phyloP scores from a whole-genome alignment of 2,888 invertebrate genomes.

The Polia nebulosa region DNA sequence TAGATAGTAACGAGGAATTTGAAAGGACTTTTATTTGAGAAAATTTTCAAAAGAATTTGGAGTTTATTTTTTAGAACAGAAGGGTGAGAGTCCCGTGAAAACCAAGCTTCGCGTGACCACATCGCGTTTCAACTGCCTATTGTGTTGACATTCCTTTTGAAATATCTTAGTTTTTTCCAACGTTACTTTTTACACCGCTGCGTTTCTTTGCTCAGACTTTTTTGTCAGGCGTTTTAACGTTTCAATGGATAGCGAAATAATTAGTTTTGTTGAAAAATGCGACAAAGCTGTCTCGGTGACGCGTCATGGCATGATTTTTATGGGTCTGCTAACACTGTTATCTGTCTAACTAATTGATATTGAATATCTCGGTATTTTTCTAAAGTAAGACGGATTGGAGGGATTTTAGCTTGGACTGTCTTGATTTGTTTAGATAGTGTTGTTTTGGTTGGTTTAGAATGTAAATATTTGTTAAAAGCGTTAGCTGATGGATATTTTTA shows the following conservation, averaged over 20 bases:
- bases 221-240: slow-evolving; percentile 63
- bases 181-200: slow-evolving; percentile 70
- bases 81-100: slow-evolving; percentile 30
- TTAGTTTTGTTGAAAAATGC: slow-evolving; percentile 59
- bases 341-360: slow-evolving; percentile 82
- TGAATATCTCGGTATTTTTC: slow-evolving; percentile 73
- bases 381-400: slow-evolving; percentile 66
- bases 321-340: slow-evolving; percentile 76
- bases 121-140: slow-evolving; percentile 63
- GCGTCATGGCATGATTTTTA: slow-evolving; percentile 72
- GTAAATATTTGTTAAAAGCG: neutral
- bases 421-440: slow-evolving; percentile 45
- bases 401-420: slow-evolving; percentile 18
- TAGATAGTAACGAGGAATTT: slow-evolving; percentile 18
- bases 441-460: slow-evolving; percentile 32
- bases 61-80: neutral
- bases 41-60: slow-evolving; percentile 10
- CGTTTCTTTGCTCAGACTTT: slow-evolving; percentile 63
- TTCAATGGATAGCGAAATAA: slow-evolving; percentile 59
- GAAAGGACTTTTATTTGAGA: slow-evolving; percentile 26
- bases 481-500: no score
- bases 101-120: slow-evolving; percentile 65
- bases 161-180: slow-evolving; percentile 66
- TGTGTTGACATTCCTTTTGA: slow-evolving; percentile 69
- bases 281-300: slow-evolving; percentile 49